phyloP scores from a whole-genome alignment of 2,797 vertebrate genomes.

The Tinamus major region DNA sequence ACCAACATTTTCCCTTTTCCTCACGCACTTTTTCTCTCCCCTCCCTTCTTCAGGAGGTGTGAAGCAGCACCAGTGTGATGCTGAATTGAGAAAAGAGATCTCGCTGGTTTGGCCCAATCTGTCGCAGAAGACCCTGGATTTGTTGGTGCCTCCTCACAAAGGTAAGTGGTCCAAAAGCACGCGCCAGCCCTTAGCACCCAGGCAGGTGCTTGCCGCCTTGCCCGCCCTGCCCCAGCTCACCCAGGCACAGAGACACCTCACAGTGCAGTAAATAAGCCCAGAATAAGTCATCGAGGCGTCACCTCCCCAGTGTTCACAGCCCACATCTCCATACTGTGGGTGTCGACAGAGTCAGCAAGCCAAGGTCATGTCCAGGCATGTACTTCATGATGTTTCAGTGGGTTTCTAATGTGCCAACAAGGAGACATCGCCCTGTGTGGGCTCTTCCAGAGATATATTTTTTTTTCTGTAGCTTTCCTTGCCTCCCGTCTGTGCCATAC shows the following conservation, averaged over 20 bases:
- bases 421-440: rapidly evolving
- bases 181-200: not conserved
- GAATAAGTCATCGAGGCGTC: not conserved
- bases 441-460: not conserved
- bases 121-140: slow-evolving; percentile 92
- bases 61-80: slow-evolving; percentile 89
- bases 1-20: not conserved
- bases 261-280: rapidly evolving
- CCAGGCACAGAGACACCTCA: not conserved
- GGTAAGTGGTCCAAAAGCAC: slow-evolving; percentile 78
- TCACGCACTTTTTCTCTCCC: not conserved
- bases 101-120: slow-evolving; percentile 92
- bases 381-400: not conserved
- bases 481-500: not conserved
- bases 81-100: slow-evolving; percentile 92
- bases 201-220: not conserved
- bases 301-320: rapidly evolving
- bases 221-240: not conserved
- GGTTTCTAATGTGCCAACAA: not conserved
- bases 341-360: not conserved
- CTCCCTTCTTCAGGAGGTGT: slow-evolving; percentile 81
- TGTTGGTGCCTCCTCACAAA: slow-evolving; percentile 94
- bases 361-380: not conserved
- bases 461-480: not conserved
- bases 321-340: not conserved